Evolutionary conservation across 2,113 vertebrate genomes (phyloP).

Genomic region (Dasyprocta punctata): DNA sequence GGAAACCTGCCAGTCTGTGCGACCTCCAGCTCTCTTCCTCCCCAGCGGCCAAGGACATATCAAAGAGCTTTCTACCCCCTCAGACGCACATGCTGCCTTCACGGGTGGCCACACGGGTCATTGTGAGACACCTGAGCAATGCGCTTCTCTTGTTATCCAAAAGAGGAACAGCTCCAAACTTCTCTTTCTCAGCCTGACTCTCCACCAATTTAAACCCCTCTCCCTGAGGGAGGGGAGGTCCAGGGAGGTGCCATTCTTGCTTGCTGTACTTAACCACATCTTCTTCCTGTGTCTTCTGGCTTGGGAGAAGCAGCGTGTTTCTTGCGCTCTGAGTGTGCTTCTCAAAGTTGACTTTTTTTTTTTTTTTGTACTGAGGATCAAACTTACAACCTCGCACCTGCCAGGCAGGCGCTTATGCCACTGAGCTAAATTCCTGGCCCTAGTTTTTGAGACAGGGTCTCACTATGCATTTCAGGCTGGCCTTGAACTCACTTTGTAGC

Average conservation of each 20-base stretch:
- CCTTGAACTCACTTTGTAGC: too few species aligned
- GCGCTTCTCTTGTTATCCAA: neutral
- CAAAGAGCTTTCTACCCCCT: neutral
- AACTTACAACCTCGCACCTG: too few species aligned
- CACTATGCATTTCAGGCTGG: too few species aligned
- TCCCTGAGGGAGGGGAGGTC: neutral
- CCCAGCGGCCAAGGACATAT: too few species aligned
- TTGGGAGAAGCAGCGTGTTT: too few species aligned
- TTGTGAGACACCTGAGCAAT: neutral
- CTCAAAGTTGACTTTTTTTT: neutral
- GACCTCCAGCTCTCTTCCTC: neutral
- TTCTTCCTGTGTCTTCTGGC: neutral
- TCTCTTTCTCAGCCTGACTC: neutral
- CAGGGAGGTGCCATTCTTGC: too few species aligned
- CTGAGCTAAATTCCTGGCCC: too few species aligned
- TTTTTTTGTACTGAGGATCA: too few species aligned
- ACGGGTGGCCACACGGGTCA: neutral
- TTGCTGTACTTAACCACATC: neutral
- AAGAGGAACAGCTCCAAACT: neutral
- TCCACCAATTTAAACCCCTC: neutral
- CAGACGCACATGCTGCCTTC: too few species aligned
- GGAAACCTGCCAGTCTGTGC: neutral
- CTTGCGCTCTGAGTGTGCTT: rapidly evolving
- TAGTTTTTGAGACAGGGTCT: too few species aligned
- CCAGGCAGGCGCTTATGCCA: too few species aligned